These are phyloP conservation scores for Homalodisca vitripennis DNA, from an alignment of 1,140 invertebrate species.

Conservation along the genomic window DNA sequence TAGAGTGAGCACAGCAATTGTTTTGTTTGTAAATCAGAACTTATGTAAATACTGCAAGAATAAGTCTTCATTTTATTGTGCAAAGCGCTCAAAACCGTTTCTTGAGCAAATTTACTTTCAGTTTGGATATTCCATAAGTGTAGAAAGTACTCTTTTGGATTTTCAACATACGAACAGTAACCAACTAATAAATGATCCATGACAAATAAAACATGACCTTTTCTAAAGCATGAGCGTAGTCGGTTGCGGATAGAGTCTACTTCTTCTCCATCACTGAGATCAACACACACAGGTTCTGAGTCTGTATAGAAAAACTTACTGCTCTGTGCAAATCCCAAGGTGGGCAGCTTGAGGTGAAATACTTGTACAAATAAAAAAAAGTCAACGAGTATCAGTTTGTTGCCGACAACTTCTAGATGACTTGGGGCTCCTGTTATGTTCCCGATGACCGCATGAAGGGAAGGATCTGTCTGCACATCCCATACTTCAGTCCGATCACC, in stretches of 20 bases:
- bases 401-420: neutral
- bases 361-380: conserved; percentile 16
- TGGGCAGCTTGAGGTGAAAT: conserved; percentile 1
- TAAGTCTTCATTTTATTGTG: conserved; percentile 1
- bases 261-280: neutral
- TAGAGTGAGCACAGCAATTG: neutral
- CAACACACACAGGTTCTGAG: neutral
- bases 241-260: neutral
- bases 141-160: conserved; percentile 1
- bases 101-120: conserved; percentile 7
- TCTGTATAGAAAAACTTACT: conserved; percentile 22
- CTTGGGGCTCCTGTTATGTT: conserved; percentile 7
- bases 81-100: neutral
- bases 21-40: conserved; percentile 2
- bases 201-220: conserved; percentile 1
- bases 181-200: neutral
- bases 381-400: conserved; percentile 3
- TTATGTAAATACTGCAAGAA: conserved; percentile 2
- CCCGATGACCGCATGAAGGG: neutral
- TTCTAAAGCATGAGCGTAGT: neutral
- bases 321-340: neutral
- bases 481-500: conserved; percentile 8
- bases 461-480: neutral
- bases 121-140: neutral
- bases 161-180: conserved; percentile 6